These are phyloP conservation scores for Phymatocera aterrima DNA, from an alignment of 2,888 invertebrate genomes.

Conservation along the genomic window DNA sequence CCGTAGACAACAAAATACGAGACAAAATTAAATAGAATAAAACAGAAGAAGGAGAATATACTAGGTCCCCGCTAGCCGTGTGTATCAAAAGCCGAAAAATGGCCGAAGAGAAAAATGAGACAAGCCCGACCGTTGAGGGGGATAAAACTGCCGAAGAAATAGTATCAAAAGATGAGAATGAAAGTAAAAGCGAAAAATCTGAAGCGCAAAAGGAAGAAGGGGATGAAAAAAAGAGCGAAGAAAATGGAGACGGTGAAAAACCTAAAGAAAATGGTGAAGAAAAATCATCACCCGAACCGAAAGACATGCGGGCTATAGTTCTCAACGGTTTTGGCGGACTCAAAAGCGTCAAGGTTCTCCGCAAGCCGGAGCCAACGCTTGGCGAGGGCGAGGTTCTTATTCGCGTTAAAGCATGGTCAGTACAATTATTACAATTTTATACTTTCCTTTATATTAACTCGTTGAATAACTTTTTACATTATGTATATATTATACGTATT, in stretches of 20 bases:
- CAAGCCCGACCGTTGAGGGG: constrained; percentile 75
- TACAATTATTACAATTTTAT: constrained; percentile 59
- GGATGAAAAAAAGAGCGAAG: constrained; percentile 76
- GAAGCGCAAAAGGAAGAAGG: constrained; percentile 67
- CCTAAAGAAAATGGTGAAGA: constrained; percentile 71
- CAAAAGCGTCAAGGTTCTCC: constrained; percentile 89
- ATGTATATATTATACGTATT: not conserved
- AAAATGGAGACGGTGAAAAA: constrained; percentile 71
- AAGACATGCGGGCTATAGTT: constrained; percentile 91
- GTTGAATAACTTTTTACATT: not conserved
- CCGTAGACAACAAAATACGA: not conserved
- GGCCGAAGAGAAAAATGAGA: constrained; percentile 73
- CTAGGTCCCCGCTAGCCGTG: constrained; percentile 30
- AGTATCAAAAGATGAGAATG: constrained; percentile 64
- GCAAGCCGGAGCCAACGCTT: constrained; percentile 85
- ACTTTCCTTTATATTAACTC: not conserved
- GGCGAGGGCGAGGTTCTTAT: constrained; percentile 88
- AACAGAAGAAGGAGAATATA: constrained; percentile 19
- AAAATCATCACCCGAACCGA: constrained; percentile 75
- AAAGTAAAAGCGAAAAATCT: constrained; percentile 74
- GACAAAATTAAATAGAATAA: constrained; percentile 33
- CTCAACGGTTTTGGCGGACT: constrained; percentile 91
- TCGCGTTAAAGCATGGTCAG: constrained; percentile 92
- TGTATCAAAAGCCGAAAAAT: constrained; percentile 59
- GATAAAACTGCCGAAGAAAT: constrained; percentile 76